Base-by-base conservation (phyloP, 2,797 vertebrate genomes). In the Gila robusta region DNA sequence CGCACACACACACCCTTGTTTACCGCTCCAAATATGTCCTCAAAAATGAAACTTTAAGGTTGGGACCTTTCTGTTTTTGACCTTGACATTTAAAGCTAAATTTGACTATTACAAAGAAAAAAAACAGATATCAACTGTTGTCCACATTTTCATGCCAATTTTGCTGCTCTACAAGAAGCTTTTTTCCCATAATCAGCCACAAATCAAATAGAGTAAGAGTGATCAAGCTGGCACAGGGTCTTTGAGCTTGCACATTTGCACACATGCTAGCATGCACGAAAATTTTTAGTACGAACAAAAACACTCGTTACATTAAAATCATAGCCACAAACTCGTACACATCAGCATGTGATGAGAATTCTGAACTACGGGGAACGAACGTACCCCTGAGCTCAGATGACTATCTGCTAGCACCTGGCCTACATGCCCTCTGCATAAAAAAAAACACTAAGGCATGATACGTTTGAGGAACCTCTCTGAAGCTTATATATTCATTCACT, bases 331-430 rank as follows among this genome's bases (percentile, higher is more conserved):
- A 66, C 64, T 66, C 28, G 6, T 32, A 32, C 64, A 56, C 71
- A 78, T 84, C 21, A 77, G 79, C 52, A 49, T 82, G 62, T 77
- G 35, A 74, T 64, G 62, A 76, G 64, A 88, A 82, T 64, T 83
- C 44, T 59, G 77, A 88, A 54, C 79, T 84, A 83, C 26, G 26
- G 82, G 79, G 87, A 87, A 32, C 76, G 79, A 83, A 66, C 52
- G 26, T 66, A 72, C 21, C 52, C 79, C 67, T 64, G 41, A 86
- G 73, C 76, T 72, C 23, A 67, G 80, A 87, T 85, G 80, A 79
- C 74, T 84, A 86, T 86, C 84, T 71, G 83, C 56, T 67, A 85
- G 73, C 87, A 89, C 83, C 88, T 88, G 89, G 78, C 67, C 76
- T 44, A 81, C 74, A 49, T 71, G 69, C 39, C 66, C 39, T 79